Conservation (phyloP, 2,888 invertebrate genomes). For the Enchytraeus crypticus region DNA sequence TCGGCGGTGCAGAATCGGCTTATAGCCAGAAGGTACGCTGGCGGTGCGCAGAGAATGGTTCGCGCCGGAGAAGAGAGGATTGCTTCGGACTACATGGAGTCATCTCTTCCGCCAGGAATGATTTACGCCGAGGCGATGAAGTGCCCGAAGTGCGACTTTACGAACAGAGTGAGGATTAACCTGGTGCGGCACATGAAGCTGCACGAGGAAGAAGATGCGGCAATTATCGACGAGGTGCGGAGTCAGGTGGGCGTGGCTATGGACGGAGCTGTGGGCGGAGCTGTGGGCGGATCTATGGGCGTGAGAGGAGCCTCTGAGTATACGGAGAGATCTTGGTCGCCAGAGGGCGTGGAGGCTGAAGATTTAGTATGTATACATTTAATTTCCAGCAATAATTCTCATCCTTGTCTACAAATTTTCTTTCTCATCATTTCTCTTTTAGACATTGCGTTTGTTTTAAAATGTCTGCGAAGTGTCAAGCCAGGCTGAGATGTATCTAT, state of each 20-base stretch:
- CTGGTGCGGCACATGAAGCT: slow-evolving; percentile 15
- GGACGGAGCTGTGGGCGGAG: background rate
- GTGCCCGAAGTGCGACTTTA: slow-evolving; percentile 17
- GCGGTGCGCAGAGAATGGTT: background rate
- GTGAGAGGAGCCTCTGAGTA: no score
- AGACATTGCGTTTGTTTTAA: no score
- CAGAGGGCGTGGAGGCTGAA: no score
- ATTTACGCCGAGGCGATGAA: slow-evolving; percentile 17
- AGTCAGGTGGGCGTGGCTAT: background rate
- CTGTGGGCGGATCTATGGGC: background rate
- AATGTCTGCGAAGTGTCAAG: no score
- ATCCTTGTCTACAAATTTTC: no score
- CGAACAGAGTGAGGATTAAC: slow-evolving; percentile 16
- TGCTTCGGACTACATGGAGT: slow-evolving; percentile 12
- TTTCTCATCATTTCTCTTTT: no score
- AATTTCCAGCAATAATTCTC: no score
- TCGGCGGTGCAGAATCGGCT: background rate
- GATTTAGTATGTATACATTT: no score
- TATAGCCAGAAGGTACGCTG: no score
- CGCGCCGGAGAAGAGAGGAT: background rate
- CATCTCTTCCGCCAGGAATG: slow-evolving; percentile 16
- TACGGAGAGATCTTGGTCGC: no score
- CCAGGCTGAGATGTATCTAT: no score
- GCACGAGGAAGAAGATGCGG: slow-evolving; percentile 3
- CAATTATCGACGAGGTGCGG: background rate